These are phyloP conservation scores for Aspiorhynchus laticeps DNA, from an alignment of 2,113 vertebrate genomes.

Conservation along the genomic window DNA sequence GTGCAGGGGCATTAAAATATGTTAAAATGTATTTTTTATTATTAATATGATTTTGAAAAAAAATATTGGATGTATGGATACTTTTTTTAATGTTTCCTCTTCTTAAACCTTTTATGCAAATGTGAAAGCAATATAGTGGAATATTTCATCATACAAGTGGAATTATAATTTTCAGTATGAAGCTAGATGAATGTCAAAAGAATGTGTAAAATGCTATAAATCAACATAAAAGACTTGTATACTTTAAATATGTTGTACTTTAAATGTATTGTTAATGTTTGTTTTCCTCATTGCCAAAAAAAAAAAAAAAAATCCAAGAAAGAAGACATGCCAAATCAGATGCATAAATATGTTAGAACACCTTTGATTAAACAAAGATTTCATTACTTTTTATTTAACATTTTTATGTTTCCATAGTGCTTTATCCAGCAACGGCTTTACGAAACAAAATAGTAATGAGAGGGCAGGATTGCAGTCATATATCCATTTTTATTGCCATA, in stretches of 20 bases:
- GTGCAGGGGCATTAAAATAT: neutral
- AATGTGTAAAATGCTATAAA: neutral
- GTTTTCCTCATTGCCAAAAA: neutral
- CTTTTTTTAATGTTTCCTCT: neutral
- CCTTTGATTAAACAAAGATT: neutral
- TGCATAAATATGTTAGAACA: neutral
- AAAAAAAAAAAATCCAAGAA: neutral
- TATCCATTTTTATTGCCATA: neutral
- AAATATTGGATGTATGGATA: neutral
- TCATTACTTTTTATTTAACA: neutral
- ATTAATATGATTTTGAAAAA: too few relatives aligned
- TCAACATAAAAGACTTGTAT: neutral
- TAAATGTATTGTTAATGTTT: neutral
- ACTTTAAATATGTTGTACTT: neutral
- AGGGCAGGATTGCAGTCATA: neutral
- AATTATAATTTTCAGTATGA: neutral
- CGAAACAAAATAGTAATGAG: neutral
- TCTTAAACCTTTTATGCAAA: neutral
- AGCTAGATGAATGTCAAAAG: neutral
- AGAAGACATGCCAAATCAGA: neutral
- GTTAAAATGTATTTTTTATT: neutral
- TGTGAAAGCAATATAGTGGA: neutral
- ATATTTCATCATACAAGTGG: neutral
- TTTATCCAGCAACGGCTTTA: neutral
- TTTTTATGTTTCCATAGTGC: too few relatives aligned